Percentiles rank a stretch among this genome's conserved stretches.
phyloP scores from a whole-genome alignment of 2,888 invertebrate species.

The Pherbina coryleti region DNA sequence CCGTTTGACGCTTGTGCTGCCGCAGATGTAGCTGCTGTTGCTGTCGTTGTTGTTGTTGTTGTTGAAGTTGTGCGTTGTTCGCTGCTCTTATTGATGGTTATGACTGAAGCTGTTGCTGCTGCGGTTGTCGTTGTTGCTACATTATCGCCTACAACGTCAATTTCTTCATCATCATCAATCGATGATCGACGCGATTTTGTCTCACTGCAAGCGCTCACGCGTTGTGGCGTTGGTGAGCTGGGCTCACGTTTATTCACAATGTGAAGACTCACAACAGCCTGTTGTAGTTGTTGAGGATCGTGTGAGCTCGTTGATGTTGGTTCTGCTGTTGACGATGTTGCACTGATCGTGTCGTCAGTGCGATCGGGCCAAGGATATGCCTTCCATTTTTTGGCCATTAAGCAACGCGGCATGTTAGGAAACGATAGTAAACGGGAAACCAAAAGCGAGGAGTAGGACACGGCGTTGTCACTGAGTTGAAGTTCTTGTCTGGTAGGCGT shows the following conservation, averaged over 20 bases:
- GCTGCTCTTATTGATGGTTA: slow-evolving; percentile 57
- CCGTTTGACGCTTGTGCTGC: slow-evolving; percentile 41
- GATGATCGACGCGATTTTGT: slow-evolving; percentile 71
- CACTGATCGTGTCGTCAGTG: slow-evolving; percentile 67
- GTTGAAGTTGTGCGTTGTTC: slow-evolving; percentile 72
- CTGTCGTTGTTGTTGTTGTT: slow-evolving; percentile 49
- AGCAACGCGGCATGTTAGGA: slow-evolving; percentile 88
- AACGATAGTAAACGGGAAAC: not conserved
- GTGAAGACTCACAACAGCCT: slow-evolving; percentile 23
- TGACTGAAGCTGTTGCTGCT: slow-evolving; percentile 36
- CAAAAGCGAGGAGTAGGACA: not conserved
- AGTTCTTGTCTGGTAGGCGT: not conserved
- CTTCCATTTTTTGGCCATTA: slow-evolving; percentile 97
- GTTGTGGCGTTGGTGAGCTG: slow-evolving; percentile 36
- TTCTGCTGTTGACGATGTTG: slow-evolving; percentile 45
- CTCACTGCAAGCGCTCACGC: slow-evolving; percentile 42
- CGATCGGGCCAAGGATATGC: slow-evolving; percentile 83
- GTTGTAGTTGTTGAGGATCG: slow-evolving; percentile 61
- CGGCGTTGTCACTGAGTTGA: not conserved
- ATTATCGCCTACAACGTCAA: slow-evolving; percentile 86
- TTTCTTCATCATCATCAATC: slow-evolving; percentile 81
- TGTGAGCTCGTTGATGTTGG: slow-evolving; percentile 43
- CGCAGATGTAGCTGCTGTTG: slow-evolving; percentile 40
- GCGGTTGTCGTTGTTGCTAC: slow-evolving; percentile 44
- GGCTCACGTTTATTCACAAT: slow-evolving; percentile 42